phyloP scores from a whole-genome alignment of 2,888 invertebrate genomes.

The Lasioglossum vierecki region DNA sequence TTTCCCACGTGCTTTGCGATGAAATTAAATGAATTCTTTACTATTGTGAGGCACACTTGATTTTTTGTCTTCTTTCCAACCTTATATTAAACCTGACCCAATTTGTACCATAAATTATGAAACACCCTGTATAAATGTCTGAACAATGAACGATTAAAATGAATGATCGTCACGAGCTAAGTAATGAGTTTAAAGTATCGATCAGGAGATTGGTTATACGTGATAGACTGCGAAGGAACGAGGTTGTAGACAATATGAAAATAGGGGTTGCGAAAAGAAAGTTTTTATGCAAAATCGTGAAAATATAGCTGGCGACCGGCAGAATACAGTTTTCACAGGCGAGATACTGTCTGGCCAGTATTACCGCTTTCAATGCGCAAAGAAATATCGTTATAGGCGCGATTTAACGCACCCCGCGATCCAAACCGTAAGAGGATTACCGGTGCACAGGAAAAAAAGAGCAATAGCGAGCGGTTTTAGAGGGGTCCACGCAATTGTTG shows the following conservation, averaged over 20 bases:
- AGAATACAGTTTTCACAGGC: conserved; percentile 30
- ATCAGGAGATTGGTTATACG: background rate
- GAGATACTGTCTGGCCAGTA: conserved; percentile 21
- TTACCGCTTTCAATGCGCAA: conserved; percentile 34
- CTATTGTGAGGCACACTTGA: too few relatives aligned
- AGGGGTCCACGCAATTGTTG: conserved; percentile 37
- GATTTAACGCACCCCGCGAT: conserved; percentile 62
- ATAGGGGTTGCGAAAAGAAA: background rate
- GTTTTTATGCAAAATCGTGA: background rate
- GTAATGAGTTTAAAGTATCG: background rate
- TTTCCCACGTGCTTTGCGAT: too few relatives aligned
- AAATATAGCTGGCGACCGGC: conserved; percentile 8
- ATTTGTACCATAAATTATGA: too few relatives aligned
- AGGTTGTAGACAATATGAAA: background rate
- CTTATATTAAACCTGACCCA: too few relatives aligned
- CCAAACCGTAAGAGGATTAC: conserved; percentile 65
- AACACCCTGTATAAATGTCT: background rate
- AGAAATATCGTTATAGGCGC: conserved; percentile 59
- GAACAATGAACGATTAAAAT: background rate
- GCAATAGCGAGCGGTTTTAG: conserved; percentile 41
- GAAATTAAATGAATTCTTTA: too few relatives aligned
- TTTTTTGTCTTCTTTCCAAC: too few relatives aligned
- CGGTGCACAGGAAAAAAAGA: conserved; percentile 22
- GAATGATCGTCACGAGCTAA: background rate
- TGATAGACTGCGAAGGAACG: background rate